A percentile compares a stretch with the other conserved stretches of the same genome.
Conservation (phyloP, 2,797 vertebrate species). For the Kryptopterus vitreolus region DNA sequence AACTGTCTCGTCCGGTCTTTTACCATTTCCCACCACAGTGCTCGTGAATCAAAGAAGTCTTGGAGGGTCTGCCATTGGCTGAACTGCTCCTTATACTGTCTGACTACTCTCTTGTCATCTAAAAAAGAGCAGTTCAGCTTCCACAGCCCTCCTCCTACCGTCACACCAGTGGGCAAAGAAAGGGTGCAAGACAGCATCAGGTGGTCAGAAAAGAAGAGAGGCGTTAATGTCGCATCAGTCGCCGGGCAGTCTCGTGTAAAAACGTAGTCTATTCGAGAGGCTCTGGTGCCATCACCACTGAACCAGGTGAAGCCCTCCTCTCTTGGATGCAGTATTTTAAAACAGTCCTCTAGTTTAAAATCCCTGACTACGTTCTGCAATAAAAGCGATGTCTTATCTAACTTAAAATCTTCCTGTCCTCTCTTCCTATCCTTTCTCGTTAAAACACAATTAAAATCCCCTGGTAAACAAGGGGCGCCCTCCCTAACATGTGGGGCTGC, state of each 20-base stretch:
- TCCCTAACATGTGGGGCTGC: too few relatives aligned
- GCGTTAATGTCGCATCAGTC: too few relatives aligned
- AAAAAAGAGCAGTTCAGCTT: constrained; percentile 40
- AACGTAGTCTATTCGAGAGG: constrained; percentile 11
- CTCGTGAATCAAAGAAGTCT: constrained; percentile 24
- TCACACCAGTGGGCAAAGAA: constrained; percentile 4
- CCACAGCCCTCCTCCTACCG: constrained; percentile 26
- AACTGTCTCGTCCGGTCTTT: constrained; percentile 43
- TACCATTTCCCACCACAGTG: constrained; percentile 33
- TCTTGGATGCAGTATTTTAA: constrained; percentile 46
- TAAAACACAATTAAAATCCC: not conserved
- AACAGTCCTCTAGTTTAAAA: constrained; percentile 43
- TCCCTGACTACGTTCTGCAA: constrained; percentile 25
- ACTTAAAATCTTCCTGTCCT: constrained; percentile 29
- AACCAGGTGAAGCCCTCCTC: constrained; percentile 54
- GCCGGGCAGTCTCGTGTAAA: too few relatives aligned
- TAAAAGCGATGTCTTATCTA: constrained; percentile 34
- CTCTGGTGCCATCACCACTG: constrained; percentile 47
- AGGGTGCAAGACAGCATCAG: constrained; percentile 8
- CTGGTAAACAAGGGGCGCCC: constrained; percentile 42
- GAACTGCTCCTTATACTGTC: not conserved
- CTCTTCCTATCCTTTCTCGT: not conserved
- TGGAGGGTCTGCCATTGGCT: too few relatives aligned
- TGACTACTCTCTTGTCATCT: not conserved
- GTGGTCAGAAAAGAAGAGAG: too few relatives aligned